Base-by-base conservation (phyloP, 2,888 invertebrate species). In the Muscina levida region DNA sequence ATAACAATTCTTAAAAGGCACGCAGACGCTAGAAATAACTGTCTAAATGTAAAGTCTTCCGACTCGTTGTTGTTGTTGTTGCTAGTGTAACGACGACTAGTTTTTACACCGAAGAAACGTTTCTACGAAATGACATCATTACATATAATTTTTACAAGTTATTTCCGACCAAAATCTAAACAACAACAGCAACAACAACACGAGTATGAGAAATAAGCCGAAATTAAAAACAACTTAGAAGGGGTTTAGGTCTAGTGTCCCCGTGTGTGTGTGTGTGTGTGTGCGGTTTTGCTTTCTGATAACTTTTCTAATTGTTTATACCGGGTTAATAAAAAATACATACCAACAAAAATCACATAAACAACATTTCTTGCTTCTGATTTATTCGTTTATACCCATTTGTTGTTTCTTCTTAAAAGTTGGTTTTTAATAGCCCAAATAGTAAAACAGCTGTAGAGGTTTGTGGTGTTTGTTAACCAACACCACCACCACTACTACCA, bases 101-200 rank as follows among this genome's bases (percentile, higher is more conserved):
- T 15, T 8, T 19, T 19, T 37, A 37, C n/a, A 48, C n/a, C 19
- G n/a, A 48, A 22, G 42, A 31, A 19, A 17, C 15, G 13, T 5
- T 19, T 48, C n/a, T 65, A 39, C 42, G n/a, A 42, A 57, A 78
- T 78, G 77, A 73, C 77, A 78, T 78, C 77, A 73, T 51, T 51
- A 44, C n/a, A 66, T 31, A 57, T 59, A n/a, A 59, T 59, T 62
- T n/a, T 62, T 24, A 22, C 4, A 53, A 53, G 22, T 22, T 13
- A 19, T 62, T 53, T 22, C n/a, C 22, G 42, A 22, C 53, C 53
- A 53, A 53, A 53, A 22, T 8, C 31, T 10, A 51, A 51, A 51
- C 15, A 8, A 17, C 17, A 46, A 46, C 8, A 8, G 46, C 15
- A 19, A n/a, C n/a, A n/a, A n/a, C n/a, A n/a, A n/a, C n/a, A n/a